Evolutionary conservation across 2,113 vertebrate species (phyloP), one percentile per base, ranked within the genome.

Genomic region (Vulpes ferrilata): DNA sequence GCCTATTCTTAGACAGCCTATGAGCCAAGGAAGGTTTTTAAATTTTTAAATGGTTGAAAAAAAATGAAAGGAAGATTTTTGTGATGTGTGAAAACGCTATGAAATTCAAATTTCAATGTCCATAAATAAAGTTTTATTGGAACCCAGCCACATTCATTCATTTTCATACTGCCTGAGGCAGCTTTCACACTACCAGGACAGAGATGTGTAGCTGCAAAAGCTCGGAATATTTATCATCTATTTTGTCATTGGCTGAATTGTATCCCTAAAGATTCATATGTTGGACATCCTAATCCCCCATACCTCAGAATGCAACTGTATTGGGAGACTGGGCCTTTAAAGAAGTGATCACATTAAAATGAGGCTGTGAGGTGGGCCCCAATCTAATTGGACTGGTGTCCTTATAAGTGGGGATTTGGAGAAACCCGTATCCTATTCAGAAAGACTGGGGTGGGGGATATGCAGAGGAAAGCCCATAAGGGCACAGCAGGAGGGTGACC

Each of bases 41-140:
- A 17, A 69, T 83, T 83, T 83, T 79, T 82, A 20, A 95, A 69
- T 84, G 35, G 20, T 8, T 92, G n/a, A 27, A 51, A 65, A 93
- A 93, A 93, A 84, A 69, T 15, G 32, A 89, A 88, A 90, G 55
- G 8, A 38, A 73, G n/a, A 64, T 65, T 93, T 93, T 93, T 60
- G 59, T 30, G 87, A 57, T 76, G 64, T 95, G 76, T 84, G 86
- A 90, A 92, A 88, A 80, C 7, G 1, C 7, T 84, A 74, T 60
- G 43, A 90, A 92, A 88, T 93, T 88, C 86, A 90, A 90, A 95
- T 74, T 59, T 92, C 65, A 9, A 79, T 7, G 16, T 23, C 82
- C 87, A 85, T 84, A 93, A 91, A 91, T 88, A 96, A 96, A 81
- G 88, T 25, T 85, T 83, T 88, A 79, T 87, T 67, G 64, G 69